phyloP scores from a whole-genome alignment of 2,888 invertebrate species.

The Sipha maydis region DNA sequence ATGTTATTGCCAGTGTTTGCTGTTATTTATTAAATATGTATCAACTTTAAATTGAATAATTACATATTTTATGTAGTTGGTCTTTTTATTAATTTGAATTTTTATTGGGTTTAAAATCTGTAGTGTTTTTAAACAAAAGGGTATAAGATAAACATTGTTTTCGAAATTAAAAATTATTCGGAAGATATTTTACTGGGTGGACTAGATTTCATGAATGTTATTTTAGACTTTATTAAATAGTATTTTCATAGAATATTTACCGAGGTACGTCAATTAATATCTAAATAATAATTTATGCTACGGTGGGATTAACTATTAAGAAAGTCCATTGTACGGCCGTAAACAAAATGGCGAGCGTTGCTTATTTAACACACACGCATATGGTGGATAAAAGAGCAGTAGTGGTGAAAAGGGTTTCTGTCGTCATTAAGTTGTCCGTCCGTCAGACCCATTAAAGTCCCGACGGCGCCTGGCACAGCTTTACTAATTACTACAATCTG shows the following conservation, averaged over 20 bases:
- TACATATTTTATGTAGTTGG: not conserved
- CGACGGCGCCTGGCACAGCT: constrained; percentile 41
- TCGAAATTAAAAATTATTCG: not conserved
- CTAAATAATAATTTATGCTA: constrained; percentile 14
- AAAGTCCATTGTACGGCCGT: constrained; percentile 40
- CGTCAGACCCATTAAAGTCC: constrained; percentile 48
- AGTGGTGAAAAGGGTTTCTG: constrained; percentile 43
- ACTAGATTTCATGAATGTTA: not conserved
- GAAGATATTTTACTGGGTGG: not conserved
- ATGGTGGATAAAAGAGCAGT: not conserved
- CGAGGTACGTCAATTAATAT: not conserved
- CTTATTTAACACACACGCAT: constrained; percentile 14
- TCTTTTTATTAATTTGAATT: not conserved
- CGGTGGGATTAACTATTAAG: constrained; percentile 23
- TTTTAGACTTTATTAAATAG: not conserved
- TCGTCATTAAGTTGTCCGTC: constrained; percentile 54
- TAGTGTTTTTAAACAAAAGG: not conserved
- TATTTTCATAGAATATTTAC: not conserved
- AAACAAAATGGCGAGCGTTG: constrained; percentile 19
- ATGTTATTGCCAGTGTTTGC: not conserved
- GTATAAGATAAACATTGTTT: not conserved
- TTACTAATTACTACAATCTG: constrained; percentile 40
- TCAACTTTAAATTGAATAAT: not conserved
- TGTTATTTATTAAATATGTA: not conserved
- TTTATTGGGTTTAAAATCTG: not conserved